Evolutionary conservation across 2,797 vertebrate species (phyloP), one percentile per base, ranked within the genome.

Genomic region (Podargus strigoides): DNA sequence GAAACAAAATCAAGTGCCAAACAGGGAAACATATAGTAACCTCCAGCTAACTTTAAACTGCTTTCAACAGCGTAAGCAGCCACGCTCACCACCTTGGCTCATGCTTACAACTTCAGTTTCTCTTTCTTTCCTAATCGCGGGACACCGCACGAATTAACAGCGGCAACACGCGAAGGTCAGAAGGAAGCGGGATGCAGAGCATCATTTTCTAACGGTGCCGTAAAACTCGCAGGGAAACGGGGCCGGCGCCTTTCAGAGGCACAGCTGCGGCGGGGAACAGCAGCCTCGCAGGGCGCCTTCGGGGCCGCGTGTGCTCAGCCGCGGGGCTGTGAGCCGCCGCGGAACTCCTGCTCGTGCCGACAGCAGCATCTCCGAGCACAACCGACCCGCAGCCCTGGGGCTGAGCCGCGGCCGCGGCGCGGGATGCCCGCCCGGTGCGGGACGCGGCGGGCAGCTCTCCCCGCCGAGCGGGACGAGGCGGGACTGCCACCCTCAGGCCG

Each of bases 11-110:
- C 13, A 75, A 62, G 20, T 3, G 46, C 60, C 34, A 30, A 62
- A 30, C 0, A 24, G 16, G 9, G 7, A 64, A 47, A 7, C 1
- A 3, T 3, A 14, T 6, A 23, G 39, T 7, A 16, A 36, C 34
- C 41, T 36, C 22, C 34, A 15, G 20, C 5, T 28, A 84, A 78
- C 12, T 62, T 27, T 8, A 3, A 60, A 16, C 10, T 3, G 41
- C 10, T 19, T 32, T 32, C 32, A 37, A 30, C 34, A 21, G 37
- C 4, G 15, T 5, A 67, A 53, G 21, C 42, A 36, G 37, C 15
- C 7, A 32, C 2, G 3, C 19, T 68, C 19, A 39, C 28, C 56
- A 27, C 7, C 53, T 3, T 12, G 6, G 32, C 20, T 59, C 20
- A 21, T 0, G 7, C 22, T 50, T 73, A 22, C 15, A 36, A 10